Conservation (phyloP, 2,888 invertebrate genomes). For the Amiota mariae region DNA sequence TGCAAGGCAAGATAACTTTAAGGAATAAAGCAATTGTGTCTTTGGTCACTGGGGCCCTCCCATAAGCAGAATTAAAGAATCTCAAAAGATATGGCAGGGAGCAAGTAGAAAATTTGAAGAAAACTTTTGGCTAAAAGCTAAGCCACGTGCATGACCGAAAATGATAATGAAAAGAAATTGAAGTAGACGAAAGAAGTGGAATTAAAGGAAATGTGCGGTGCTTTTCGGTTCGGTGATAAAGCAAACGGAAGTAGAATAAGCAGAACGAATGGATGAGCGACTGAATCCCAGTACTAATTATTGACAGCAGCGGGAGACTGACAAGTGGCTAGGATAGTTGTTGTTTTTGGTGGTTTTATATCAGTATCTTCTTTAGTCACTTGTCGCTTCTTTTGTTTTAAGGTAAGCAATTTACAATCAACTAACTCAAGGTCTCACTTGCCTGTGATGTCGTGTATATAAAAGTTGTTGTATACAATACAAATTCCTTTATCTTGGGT, state of each 20-base stretch:
- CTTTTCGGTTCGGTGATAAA: no score
- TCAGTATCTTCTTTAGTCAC: no score
- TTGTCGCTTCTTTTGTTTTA: no score
- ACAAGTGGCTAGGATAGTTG: slow-evolving; percentile 34
- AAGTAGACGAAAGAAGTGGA: neutral
- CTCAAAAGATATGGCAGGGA: neutral
- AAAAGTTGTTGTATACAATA: no score
- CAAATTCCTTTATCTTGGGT: neutral
- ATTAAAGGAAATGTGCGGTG: no score
- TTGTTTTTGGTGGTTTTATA: no score
- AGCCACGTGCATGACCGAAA: neutral
- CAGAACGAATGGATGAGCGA: neutral
- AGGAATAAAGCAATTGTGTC: slow-evolving; percentile 10
- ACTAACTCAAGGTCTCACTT: no score
- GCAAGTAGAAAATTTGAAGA: neutral
- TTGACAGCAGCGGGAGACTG: slow-evolving; percentile 54
- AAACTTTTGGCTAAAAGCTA: neutral
- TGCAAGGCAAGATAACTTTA: slow-evolving; percentile 9
- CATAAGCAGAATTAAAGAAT: neutral
- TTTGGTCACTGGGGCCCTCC: neutral
- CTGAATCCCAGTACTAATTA: slow-evolving; percentile 59
- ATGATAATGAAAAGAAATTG: neutral
- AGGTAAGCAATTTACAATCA: no score
- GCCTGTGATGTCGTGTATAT: no score
- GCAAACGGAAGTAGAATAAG: no score